Evolutionary conservation across 2,113 vertebrate species (phyloP), one percentile per base, ranked within the genome.

Genomic region (Lepisosteus osseus): DNA sequence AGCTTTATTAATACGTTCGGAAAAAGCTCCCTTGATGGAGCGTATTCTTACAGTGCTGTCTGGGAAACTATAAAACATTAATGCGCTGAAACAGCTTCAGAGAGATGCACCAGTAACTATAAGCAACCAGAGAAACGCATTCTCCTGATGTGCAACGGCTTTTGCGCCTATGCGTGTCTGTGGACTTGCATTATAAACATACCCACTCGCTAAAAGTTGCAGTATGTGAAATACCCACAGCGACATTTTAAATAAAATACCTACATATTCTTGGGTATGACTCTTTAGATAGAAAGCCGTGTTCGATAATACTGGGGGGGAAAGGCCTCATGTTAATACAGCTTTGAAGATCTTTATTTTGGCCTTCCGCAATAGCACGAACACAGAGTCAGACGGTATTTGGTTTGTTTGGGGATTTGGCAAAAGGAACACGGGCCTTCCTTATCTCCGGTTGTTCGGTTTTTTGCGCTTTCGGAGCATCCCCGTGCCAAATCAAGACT

Each of bases 41-140:
- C 84, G 85, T 90, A 87, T 92, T 91, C 86, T 93, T 85, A 77
- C 86, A 94, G 90, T 79, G 86, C 89, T 55, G 76, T 89, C 93
- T 94, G 86, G 81, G 87, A 83, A 91, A 86, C 90, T 91, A 91
- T 93, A 82, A 95, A 96, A 95, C 92, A 95, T 93, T 92, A 90
- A 94, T 92, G 89, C 84, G 74, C 86, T 80, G 83, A 93, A 92
- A 89, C 91, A 93, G 90, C 87, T 90, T 87, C 77, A 86, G 87
- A 84, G 86, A 90, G 80, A 79, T 77, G 80, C 81, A 81, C 76
- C 79, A 84, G 70, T 81, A 84, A 74, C 76, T 77, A 80, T 75
- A 78, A 75, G 75, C 78, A 80, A 69, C 29, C 69, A 67, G 47
- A 51, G 47, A 51, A 51, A 80, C 76, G 74, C 62, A 72, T 72